These are phyloP conservation scores for Probosciger aterrimus DNA, from an alignment of 2,113 vertebrate species.

Conservation along the genomic window DNA sequence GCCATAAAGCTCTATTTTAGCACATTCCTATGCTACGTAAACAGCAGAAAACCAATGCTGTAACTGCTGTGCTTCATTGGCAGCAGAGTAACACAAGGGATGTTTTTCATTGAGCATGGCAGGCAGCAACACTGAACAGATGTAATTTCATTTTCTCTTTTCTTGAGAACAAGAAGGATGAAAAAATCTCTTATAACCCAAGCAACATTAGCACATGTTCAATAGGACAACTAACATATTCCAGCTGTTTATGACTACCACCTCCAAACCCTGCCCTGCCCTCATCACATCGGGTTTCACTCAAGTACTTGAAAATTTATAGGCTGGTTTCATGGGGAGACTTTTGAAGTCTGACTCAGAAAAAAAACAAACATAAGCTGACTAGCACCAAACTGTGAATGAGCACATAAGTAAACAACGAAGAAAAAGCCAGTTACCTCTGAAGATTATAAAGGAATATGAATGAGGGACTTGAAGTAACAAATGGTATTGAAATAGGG, in stretches of 20 bases:
- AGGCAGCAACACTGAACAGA: not conserved
- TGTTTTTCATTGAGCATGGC: not conserved
- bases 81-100: accelerated
- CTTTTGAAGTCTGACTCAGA: not conserved
- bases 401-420: not conserved
- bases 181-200: not conserved
- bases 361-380: not conserved
- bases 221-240: not conserved
- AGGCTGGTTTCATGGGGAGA: not conserved
- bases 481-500: not conserved
- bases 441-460: not conserved
- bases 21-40: not conserved
- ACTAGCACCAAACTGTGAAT: not conserved
- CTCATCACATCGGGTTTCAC: not conserved
- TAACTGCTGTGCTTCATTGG: not conserved
- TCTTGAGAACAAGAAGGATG: not conserved
- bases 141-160: not conserved
- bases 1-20: not conserved
- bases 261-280: not conserved
- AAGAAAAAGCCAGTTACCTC: not conserved
- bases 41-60: not conserved
- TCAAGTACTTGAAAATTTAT: not conserved
- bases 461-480: not conserved
- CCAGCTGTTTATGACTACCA: not conserved
- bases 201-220: not conserved